phyloP scores from a whole-genome alignment of 2,797 vertebrate species.

The Sphenodon punctatus region DNA sequence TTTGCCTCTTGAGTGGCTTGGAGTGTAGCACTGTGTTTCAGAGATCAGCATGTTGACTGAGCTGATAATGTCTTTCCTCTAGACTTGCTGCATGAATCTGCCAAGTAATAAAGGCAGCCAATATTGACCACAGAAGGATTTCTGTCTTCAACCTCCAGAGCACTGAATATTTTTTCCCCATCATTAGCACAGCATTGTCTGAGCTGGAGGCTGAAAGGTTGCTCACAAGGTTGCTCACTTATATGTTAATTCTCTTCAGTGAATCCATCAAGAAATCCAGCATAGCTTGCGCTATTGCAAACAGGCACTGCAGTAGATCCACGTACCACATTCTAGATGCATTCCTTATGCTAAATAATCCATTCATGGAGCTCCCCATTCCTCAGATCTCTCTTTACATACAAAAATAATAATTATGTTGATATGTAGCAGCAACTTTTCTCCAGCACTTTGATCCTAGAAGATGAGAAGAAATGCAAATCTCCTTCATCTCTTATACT shows the following conservation, averaged over 20 bases:
- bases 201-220: background rate
- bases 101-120: background rate
- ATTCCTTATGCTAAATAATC: background rate
- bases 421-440: background rate
- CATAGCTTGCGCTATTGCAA: background rate
- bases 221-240: background rate
- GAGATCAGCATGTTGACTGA: background rate
- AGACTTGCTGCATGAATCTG: background rate
- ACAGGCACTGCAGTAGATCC: background rate
- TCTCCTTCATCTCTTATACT: background rate
- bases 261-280: background rate
- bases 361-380: background rate
- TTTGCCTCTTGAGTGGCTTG: background rate
- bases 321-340: background rate
- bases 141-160: background rate
- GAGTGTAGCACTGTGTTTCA: background rate
- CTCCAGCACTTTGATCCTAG: background rate
- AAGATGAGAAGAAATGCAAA: background rate
- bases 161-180: background rate
- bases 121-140: background rate
- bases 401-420: background rate
- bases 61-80: background rate
- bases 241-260: background rate
- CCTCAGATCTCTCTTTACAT: background rate
- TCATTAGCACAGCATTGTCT: background rate